These are phyloP conservation scores for Trichogramma pretiosum DNA, from an alignment of 1,140 invertebrate species.

Conservation along the genomic window DNA sequence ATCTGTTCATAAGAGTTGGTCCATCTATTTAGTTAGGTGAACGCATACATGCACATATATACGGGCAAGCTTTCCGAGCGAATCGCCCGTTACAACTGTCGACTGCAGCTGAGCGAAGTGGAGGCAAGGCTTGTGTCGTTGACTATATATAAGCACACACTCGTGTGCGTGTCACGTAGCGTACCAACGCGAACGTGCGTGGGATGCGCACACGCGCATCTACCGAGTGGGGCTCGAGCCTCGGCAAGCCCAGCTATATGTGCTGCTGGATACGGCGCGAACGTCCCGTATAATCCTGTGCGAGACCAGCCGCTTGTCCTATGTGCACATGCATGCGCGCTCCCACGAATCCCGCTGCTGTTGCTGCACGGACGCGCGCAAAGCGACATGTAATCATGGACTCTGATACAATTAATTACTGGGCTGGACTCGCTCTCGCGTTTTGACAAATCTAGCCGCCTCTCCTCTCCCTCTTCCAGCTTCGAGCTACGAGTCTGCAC, in stretches of 20 bases:
- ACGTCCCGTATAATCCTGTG: too few relatives aligned
- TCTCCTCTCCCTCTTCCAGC: neutral
- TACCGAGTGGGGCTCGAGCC: constrained; percentile 12
- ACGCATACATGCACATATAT: too few relatives aligned
- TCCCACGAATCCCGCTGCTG: neutral
- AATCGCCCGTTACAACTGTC: too few relatives aligned
- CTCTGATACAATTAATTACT: constrained; percentile 39
- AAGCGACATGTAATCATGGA: constrained; percentile 32
- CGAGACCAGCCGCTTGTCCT: too few relatives aligned
- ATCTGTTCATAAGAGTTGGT: too few relatives aligned
- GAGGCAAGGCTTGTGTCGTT: too few relatives aligned
- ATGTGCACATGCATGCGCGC: constrained; percentile 14
- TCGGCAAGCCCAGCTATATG: constrained; percentile 19
- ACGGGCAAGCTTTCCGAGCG: too few relatives aligned
- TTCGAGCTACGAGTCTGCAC: neutral
- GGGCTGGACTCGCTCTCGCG: constrained; percentile 20
- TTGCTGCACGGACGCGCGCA: neutral
- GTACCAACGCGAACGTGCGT: too few relatives aligned
- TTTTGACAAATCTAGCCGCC: neutral
- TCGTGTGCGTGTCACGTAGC: too few relatives aligned
- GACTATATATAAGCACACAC: too few relatives aligned
- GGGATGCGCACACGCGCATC: neutral
- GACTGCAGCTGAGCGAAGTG: too few relatives aligned
- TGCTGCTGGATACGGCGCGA: constrained; percentile 16
- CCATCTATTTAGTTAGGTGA: too few relatives aligned